Evolutionary conservation across 2,797 vertebrate species (phyloP).

Genomic region (Sternarchorhynchus goeldii): DNA sequence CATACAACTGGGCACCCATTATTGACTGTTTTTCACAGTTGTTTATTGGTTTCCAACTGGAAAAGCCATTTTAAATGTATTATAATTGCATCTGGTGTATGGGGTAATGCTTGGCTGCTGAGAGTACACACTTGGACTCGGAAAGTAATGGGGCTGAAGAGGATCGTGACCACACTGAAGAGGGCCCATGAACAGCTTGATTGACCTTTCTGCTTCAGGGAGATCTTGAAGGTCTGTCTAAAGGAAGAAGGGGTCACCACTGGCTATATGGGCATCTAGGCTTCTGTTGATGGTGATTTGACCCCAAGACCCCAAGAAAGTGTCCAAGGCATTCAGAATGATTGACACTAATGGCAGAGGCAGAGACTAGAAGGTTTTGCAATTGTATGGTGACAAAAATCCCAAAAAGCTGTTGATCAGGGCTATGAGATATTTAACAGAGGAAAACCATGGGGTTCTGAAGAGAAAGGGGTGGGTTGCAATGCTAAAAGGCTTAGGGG

Average conservation of each 20-base stretch:
- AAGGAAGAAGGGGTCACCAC: too few relatives aligned
- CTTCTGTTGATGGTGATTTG: too few relatives aligned
- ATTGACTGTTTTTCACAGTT: not conserved
- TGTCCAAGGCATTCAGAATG: not conserved
- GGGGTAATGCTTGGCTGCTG: not conserved
- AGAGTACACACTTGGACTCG: not conserved
- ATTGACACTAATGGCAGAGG: not conserved
- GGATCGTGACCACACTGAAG: too few relatives aligned
- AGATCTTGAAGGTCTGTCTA: not conserved
- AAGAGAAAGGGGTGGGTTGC: not conserved
- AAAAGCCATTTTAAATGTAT: not conserved
- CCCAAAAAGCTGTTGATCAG: not conserved
- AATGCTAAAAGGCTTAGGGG: not conserved
- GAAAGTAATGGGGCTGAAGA: not conserved
- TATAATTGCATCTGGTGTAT: not conserved
- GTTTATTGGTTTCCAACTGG: not conserved
- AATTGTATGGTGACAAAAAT: not conserved
- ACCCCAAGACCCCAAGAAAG: not conserved
- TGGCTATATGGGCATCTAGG: too few relatives aligned
- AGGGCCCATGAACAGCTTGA: too few relatives aligned
- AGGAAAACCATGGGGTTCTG: not conserved
- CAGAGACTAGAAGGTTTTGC: not conserved
- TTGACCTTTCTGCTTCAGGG: not conserved
- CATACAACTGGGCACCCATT: not conserved
- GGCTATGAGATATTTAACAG: not conserved